phyloP scores from a whole-genome alignment of 2,113 vertebrate species.

The Triplophysa tibetana region DNA sequence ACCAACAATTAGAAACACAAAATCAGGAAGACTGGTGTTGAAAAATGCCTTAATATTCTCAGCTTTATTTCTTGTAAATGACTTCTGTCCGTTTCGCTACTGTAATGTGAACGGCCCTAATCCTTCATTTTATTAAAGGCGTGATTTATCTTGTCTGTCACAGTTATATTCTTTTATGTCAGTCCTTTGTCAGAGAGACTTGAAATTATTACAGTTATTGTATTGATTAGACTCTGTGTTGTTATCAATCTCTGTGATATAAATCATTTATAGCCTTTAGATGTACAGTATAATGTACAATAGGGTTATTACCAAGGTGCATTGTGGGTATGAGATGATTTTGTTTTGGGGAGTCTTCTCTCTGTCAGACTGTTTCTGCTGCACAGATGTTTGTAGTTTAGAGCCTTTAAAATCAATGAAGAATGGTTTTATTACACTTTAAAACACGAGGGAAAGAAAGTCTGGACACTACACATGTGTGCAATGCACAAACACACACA shows the following conservation, averaged over 20 bases:
- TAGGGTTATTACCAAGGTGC: background rate
- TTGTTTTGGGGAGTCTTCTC: background rate
- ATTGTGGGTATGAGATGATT: background rate
- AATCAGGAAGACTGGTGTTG: too few species aligned
- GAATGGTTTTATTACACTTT: background rate
- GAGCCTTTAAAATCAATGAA: constrained; percentile 24
- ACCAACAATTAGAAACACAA: too few species aligned
- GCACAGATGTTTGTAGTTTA: background rate
- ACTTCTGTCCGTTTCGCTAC: too few species aligned
- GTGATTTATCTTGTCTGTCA: too few species aligned
- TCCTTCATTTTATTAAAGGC: too few species aligned
- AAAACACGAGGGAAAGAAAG: background rate
- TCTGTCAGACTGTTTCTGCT: background rate
- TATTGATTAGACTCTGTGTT: background rate
- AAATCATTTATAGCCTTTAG: background rate
- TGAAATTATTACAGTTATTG: background rate
- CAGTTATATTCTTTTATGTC: background rate
- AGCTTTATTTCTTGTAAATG: too few species aligned
- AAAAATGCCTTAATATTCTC: too few species aligned
- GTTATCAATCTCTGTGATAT: background rate
- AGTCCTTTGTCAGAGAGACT: background rate
- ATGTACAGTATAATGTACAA: background rate
- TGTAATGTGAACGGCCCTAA: too few species aligned
- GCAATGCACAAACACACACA: too few species aligned
- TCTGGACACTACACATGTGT: background rate